These are phyloP conservation scores for Eciton burchellii DNA, from an alignment of 1,140 invertebrate genomes.

Conservation along the genomic window DNA sequence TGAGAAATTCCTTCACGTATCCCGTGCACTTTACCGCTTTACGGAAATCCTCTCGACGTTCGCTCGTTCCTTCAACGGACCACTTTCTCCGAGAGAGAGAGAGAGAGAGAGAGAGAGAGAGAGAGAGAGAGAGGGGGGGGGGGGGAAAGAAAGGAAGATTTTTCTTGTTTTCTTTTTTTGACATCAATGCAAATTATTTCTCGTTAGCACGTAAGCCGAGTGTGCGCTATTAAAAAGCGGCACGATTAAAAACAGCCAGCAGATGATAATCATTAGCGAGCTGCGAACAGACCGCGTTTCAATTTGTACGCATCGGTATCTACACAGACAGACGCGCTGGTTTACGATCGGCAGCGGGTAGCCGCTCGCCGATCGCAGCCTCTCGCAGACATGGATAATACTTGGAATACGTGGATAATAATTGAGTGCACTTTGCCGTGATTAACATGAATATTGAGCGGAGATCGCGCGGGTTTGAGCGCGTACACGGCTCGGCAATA, in stretches of 20 bases:
- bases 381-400: conserved; percentile 57
- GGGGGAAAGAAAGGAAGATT: too few relatives aligned
- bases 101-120: too few relatives aligned
- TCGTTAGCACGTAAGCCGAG: background rate
- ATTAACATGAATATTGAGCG: conserved; percentile 73
- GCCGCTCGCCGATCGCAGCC: conserved; percentile 48
- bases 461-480: conserved; percentile 60
- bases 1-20: background rate
- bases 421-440: conserved; percentile 65
- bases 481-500: conserved; percentile 70
- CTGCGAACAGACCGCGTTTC: conserved; percentile 40
- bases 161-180: too few relatives aligned
- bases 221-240: background rate
- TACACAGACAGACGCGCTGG: conserved; percentile 9
- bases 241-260: conserved; percentile 29
- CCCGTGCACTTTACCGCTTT: background rate
- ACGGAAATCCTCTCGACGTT: background rate
- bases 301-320: conserved; percentile 56
- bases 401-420: too few relatives aligned
- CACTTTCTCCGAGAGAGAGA: too few relatives aligned
- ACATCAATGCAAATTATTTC: conserved; percentile 13
- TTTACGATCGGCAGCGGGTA: conserved; percentile 53
- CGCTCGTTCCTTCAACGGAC: background rate
- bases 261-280: conserved; percentile 42
- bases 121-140: too few relatives aligned